Conservation (phyloP, 2,888 invertebrate genomes). For the Tridacna crocea region DNA sequence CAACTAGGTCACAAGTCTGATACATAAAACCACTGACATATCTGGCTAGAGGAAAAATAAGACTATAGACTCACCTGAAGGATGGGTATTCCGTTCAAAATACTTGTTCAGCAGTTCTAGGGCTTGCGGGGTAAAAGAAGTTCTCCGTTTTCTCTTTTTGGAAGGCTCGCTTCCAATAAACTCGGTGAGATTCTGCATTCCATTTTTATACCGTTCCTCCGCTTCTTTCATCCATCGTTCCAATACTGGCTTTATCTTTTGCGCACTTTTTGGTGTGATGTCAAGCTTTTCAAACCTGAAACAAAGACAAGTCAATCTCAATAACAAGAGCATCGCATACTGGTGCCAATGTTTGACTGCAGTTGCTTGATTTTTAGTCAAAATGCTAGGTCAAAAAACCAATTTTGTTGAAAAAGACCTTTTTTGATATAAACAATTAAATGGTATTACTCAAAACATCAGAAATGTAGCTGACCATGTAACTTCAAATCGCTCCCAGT, state of each 20-base stretch:
- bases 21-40: too few species aligned
- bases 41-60: too few species aligned
- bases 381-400: too few species aligned
- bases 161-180: constrained; percentile 97
- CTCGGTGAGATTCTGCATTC: constrained; percentile 95
- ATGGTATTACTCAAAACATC: too few species aligned
- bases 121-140: constrained; percentile 98
- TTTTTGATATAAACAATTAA: too few species aligned
- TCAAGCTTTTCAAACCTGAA: constrained; percentile 97
- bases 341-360: too few species aligned
- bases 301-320: background rate
- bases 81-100: constrained; percentile 98
- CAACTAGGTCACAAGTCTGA: too few species aligned
- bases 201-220: constrained; percentile 92
- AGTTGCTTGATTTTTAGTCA: too few species aligned
- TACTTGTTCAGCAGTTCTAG: constrained; percentile 96
- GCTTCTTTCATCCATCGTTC: constrained; percentile 99
- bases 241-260: constrained; percentile 99
- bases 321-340: background rate
- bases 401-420: too few species aligned
- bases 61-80: constrained; percentile 86
- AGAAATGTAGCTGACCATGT: too few species aligned
- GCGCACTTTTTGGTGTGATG: constrained; percentile 99
- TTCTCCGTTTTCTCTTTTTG: constrained; percentile 97
- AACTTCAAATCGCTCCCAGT: too few species aligned